Evolutionary conservation across 2,797 vertebrate species (phyloP), one percentile per base, ranked within the genome.

Genomic region (Gymnocypris eckloni): DNA sequence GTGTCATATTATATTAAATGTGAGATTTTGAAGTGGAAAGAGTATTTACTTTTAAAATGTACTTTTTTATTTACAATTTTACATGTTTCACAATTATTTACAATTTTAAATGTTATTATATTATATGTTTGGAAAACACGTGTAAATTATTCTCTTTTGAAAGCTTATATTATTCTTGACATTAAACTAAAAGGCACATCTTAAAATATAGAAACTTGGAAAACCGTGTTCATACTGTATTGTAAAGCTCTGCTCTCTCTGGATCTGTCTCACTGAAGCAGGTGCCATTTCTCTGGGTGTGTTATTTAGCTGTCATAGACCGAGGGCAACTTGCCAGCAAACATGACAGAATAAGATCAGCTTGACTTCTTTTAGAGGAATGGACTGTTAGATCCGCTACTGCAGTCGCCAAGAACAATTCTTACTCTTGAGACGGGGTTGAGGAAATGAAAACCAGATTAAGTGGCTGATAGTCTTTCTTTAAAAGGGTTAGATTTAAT

Each of bases 241-340:
- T 33, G n/a, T 81, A 59, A 86, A 78, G 67, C 79, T 73, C 54
- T 69, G 18, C 48, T 85, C 45, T 33, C 41, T 81, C 77, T 81
- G 25, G 67, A 66, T 52, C 64, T 77, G 82, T 82, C 75, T 45
- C 64, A 20, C 16, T n/a, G 50, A 70, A 37, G 41, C 64, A 79
- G 39, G 75, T 66, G 48, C 79, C 28, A 43, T 20, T 52, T 48
- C 88, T 93, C 92, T 93, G 91, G 93, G 93, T 94, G 92, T 94
- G 93, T 95, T 95, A 95, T 95, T 95, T 94, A 91, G 92, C 93
- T 94, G 94, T 95, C 94, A 94, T 83, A 92, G 91, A 90, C 89
- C 90, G 91, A 94, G 92, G 93, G 92, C 93, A 92, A 92, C 91
- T 91, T 94, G 93, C 93, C 93, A 93, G 92, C 92, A 92, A 92